phyloP scores from a whole-genome alignment of 2,888 invertebrate genomes.

The Lithophane semibrunnea region DNA sequence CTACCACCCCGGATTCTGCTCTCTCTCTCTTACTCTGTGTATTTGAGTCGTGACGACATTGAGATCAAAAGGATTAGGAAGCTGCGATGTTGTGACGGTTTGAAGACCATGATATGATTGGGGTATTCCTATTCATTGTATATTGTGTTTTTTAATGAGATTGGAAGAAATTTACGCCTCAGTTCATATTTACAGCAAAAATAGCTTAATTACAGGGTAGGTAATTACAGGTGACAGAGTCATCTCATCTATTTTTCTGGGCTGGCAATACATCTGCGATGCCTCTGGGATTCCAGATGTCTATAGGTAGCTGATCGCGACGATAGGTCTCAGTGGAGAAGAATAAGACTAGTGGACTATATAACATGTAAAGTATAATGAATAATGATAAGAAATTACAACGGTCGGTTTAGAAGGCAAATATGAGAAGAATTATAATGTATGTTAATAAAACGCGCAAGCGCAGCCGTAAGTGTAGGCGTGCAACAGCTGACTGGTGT shows the following conservation, averaged over 20 bases:
- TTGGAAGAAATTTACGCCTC: too few species aligned
- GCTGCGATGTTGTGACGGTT: slow-evolving; percentile 34
- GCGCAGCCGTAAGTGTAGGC: too few species aligned
- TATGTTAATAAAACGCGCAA: too few species aligned
- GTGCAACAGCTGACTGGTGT: too few species aligned
- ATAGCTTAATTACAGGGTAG: background rate
- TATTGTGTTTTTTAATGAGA: background rate
- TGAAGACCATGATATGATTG: slow-evolving; percentile 30
- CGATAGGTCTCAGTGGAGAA: too few species aligned
- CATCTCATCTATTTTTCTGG: background rate
- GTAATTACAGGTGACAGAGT: background rate
- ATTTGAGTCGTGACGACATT: slow-evolving; percentile 49
- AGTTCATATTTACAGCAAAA: background rate
- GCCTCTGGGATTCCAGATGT: too few species aligned
- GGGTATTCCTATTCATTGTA: background rate
- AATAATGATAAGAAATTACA: too few species aligned
- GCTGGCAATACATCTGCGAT: too few species aligned
- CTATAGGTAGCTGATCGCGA: background rate
- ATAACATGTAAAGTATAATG: too few species aligned
- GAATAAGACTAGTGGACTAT: too few species aligned
- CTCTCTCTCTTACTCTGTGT: slow-evolving; percentile 6
- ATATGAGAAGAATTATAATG: too few species aligned
- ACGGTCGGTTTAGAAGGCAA: too few species aligned
- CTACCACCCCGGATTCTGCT: background rate
- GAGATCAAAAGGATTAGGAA: slow-evolving; percentile 52